These are phyloP conservation scores for Galaxias olidus DNA, from an alignment of 2,797 vertebrate species.

Conservation along the genomic window DNA sequence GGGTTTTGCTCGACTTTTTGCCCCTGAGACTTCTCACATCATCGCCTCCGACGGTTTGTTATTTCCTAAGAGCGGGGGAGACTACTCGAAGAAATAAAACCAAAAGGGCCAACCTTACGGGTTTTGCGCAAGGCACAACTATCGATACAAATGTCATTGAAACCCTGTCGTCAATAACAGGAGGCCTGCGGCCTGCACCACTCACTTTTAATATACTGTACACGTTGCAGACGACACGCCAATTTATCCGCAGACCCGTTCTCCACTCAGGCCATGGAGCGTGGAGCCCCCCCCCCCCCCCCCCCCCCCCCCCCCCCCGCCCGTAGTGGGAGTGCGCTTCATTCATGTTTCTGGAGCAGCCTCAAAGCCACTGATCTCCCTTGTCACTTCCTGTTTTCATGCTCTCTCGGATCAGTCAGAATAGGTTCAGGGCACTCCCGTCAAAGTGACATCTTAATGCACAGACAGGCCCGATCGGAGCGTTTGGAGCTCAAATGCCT, in stretches of 20 bases:
- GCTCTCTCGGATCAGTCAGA: conserved; percentile 44
- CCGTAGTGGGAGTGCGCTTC: conserved; percentile 34
- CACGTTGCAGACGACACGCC: conserved; percentile 46
- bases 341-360: conserved; percentile 46
- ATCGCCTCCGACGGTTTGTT: too few relatives aligned
- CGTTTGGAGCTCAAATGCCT: conserved; percentile 66
- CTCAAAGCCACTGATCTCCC: conserved; percentile 31
- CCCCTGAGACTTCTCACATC: conserved; percentile 70
- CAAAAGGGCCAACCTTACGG: conserved; percentile 72
- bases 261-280: conserved; percentile 34
- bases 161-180: conserved; percentile 52
- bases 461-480: conserved; percentile 32
- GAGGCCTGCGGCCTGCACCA: conserved; percentile 9
- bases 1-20: conserved; percentile 52
- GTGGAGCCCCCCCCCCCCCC: conserved; percentile 7
- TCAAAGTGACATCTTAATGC: conserved; percentile 62
- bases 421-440: conserved; percentile 49
- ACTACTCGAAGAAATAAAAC: conserved; percentile 47
- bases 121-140: conserved; percentile 56
- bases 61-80: conserved; percentile 27
- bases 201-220: conserved; percentile 56
- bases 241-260: conserved; percentile 47
- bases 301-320: not conserved
- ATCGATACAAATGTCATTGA: conserved; percentile 79
- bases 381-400: conserved; percentile 59